These are phyloP conservation scores for Holothuria leucospilota DNA, from an alignment of 53 echinoderm and acorn worm species.

Conservation along the genomic window DNA sequence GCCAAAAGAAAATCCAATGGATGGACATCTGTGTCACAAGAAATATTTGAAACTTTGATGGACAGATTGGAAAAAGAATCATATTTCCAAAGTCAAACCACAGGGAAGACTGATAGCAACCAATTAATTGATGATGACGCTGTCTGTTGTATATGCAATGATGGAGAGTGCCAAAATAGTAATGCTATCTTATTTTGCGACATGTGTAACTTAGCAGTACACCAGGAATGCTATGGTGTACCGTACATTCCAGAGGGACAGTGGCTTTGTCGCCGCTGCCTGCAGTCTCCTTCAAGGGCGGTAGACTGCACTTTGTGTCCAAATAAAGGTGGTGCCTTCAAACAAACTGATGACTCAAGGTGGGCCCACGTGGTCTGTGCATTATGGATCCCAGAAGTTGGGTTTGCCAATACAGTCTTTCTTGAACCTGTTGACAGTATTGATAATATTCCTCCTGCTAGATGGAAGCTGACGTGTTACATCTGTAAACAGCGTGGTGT, in stretches of 20 bases:
- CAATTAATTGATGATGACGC: conserved; percentile 98
- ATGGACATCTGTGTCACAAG: conserved; percentile 73
- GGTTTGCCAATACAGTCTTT: conserved; percentile 99
- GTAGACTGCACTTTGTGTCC: conserved; percentile 98
- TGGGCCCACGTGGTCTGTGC: conserved; percentile 99
- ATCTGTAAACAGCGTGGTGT: conserved; percentile 97
- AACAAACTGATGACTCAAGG: conserved; percentile 95
- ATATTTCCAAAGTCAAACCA: conserved; percentile 92
- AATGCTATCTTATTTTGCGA: conserved; percentile 98
- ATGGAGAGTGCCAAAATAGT: conserved; percentile 99
- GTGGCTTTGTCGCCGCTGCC: conserved; percentile 97
- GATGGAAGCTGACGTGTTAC: conserved; percentile 98
- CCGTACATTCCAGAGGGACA: conserved; percentile 99
- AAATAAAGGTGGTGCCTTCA: conserved; percentile 98
- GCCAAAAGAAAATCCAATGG: conserved; percentile 75
- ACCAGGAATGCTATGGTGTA: conserved; percentile 99
- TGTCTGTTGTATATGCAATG: conserved; percentile 97
- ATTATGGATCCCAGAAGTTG: conserved; percentile 98
- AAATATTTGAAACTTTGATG: conserved; percentile 96
- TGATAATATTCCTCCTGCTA: conserved; percentile 94
- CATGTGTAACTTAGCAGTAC: conserved; percentile 99
- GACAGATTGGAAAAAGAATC: conserved; percentile 98
- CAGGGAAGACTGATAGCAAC: conserved; percentile 84
- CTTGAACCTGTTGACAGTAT: conserved; percentile 99
- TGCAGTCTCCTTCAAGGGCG: conserved; percentile 97